Evolutionary conservation across 2,113 vertebrate species (phyloP).

Genomic region (Gasterosteus nipponicus): DNA sequence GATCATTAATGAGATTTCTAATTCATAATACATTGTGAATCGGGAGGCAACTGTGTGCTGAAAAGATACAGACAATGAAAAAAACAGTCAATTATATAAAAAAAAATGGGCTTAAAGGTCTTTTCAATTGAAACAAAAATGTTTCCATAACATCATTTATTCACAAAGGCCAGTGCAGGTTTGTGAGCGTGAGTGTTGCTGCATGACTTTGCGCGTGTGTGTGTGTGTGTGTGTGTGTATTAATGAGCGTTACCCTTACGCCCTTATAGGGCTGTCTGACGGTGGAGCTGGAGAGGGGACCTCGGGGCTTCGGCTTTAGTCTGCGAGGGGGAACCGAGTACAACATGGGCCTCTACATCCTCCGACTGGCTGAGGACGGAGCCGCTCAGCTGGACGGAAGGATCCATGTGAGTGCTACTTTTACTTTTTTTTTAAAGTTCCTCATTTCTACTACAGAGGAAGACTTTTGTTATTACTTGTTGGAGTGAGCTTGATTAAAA

Average conservation of each 20-base stretch:
- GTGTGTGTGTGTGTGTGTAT: neutral
- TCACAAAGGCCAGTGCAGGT: neutral
- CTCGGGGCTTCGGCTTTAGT: slow-evolving; percentile 95
- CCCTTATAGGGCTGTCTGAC: slow-evolving; percentile 86
- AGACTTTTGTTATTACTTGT: neutral
- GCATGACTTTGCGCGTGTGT: neutral
- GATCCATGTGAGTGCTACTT: slow-evolving; percentile 87
- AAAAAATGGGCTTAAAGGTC: neutral
- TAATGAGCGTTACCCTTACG: slow-evolving; percentile 18
- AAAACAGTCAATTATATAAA: neutral
- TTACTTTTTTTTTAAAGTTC: neutral
- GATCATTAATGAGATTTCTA: neutral
- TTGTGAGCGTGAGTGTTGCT: neutral
- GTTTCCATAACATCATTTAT: neutral
- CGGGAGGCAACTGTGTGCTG: neutral
- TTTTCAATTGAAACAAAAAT: neutral
- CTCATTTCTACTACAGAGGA: neutral
- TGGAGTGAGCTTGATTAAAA: neutral
- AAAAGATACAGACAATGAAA: neutral
- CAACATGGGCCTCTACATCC: slow-evolving; percentile 98
- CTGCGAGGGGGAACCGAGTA: slow-evolving; percentile 97
- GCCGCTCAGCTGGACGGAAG: slow-evolving; percentile 90
- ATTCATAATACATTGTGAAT: neutral
- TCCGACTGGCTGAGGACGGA: slow-evolving; percentile 95
- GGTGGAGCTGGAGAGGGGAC: slow-evolving; percentile 90